Base-by-base conservation (phyloP, 2,113 vertebrate species). In the Rhagologus leucostigma region DNA sequence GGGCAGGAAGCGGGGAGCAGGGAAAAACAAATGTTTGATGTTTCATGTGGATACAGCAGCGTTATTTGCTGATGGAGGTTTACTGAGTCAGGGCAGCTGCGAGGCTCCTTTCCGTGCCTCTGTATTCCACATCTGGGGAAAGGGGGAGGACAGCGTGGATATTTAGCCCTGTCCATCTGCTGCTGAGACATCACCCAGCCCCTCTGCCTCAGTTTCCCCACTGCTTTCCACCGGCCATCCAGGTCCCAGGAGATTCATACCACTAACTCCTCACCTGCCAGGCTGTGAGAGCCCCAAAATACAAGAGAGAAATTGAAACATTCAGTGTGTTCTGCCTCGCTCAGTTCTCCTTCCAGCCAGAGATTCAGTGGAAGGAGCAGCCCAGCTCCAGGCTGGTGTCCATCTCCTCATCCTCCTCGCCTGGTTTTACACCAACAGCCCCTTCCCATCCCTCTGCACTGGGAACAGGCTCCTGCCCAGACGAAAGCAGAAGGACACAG, bases 1-100 rank as follows among this genome's bases (percentile, higher is more conserved):
- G 87, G 55, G 91, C 80, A 84, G 94, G 88, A 94, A 76, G 65
- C 1, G 0, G 70, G 55, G 80, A 75, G 56, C 30, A 55, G 67
- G 52, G 87, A 62, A 78, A 81, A 89, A 63, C 42, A 87, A 94
- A 90, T 59, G 85, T 80, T 90, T 86, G 90, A 81, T 82, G 14
- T 83, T 90, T 93, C 33, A 2, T 39, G 68, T 50, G 77, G 85
- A 65, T 74, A 76, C 20, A 88, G 27, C 44, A 59, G 71, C 0
- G 0, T 16, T 84, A 62, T 87, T 94, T 95, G 89, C 67, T 71
- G 56, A 74, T 22, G 3, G 37, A 93, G 62, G 70, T 16, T 86
- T 37, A 13, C 33, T 30, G 70, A 82, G 37, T 1, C 53, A 69
- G 57, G 52, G 42, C 57, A 90, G 73, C 42, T 18, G 6, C 5